Evolutionary conservation across 2,888 invertebrate species (phyloP).

Genomic region (Prenolepis imparis): DNA sequence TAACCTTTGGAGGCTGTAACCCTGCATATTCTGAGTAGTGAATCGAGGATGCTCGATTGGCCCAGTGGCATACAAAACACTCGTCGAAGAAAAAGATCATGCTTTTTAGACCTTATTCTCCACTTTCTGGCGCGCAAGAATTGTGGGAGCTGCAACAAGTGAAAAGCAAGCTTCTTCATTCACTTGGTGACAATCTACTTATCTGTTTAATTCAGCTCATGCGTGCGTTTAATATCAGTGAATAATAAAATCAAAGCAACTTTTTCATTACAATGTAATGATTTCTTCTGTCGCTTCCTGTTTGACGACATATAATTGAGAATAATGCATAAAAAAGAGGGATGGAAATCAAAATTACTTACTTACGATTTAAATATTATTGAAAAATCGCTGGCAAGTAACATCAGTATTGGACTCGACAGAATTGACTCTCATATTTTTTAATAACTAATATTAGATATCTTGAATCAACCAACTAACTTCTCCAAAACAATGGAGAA

Average conservation of each 20-base stretch:
- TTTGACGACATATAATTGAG: background rate
- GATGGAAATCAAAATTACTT: background rate
- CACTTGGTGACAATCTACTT: slow-evolving; percentile 37
- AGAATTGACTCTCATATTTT: background rate
- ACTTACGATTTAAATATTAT: background rate
- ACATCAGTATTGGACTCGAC: background rate
- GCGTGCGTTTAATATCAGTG: slow-evolving; percentile 6
- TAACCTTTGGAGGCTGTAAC: slow-evolving; percentile 62
- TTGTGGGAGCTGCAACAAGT: slow-evolving; percentile 52
- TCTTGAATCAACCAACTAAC: background rate
- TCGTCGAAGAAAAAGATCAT: slow-evolving; percentile 72
- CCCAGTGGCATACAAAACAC: slow-evolving; percentile 85
- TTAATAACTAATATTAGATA: background rate
- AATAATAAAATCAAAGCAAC: background rate
- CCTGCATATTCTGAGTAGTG: slow-evolving; percentile 60
- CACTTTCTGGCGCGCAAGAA: slow-evolving; percentile 78
- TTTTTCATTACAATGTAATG: background rate
- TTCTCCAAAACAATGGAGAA: background rate
- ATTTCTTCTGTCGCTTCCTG: background rate
- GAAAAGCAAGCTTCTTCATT: slow-evolving; percentile 40
- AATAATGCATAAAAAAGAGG: slow-evolving; percentile 1
- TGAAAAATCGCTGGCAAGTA: background rate
- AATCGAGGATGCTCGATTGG: slow-evolving; percentile 82
- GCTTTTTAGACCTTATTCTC: slow-evolving; percentile 85
- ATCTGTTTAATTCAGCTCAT: slow-evolving; percentile 13